Percentiles rank a stretch among this genome's conserved stretches.
phyloP scores from a whole-genome alignment of 2,797 vertebrate genomes.

The Schizopygopsis malacanthus region DNA sequence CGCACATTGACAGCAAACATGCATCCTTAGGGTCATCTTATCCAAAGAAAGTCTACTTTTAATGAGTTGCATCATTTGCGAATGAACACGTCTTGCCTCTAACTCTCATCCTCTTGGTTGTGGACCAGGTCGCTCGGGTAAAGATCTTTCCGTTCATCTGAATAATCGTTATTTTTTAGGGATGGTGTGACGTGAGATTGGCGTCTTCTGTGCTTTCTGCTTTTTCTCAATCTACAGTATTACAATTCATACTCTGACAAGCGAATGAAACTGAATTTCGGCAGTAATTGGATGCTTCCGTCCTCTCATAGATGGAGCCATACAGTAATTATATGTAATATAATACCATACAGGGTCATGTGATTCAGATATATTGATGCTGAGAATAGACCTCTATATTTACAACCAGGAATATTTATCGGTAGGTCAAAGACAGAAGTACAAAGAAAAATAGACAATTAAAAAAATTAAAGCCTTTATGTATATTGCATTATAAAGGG shows the following conservation, averaged over 20 bases:
- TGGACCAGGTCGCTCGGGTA: background rate
- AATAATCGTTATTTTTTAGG: background rate
- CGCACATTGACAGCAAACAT: conserved; percentile 5
- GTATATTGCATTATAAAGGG: no score
- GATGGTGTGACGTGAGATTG: background rate
- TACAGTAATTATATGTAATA: conserved; percentile 12
- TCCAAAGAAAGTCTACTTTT: conserved; percentile 26
- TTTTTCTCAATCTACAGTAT: background rate
- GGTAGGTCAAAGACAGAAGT: conserved; percentile 64
- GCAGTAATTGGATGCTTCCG: conserved; percentile 17
- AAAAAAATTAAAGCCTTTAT: background rate
- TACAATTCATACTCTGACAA: conserved; percentile 9
- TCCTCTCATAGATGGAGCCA: background rate
- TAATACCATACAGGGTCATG: conserved; percentile 11
- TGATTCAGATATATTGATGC: conserved; percentile 28
- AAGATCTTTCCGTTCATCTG: background rate
- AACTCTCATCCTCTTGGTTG: background rate
- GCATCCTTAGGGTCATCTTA: conserved; percentile 25
- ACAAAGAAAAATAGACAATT: conserved; percentile 55
- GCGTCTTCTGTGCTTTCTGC: background rate
- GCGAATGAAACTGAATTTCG: conserved; percentile 5
- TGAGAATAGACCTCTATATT: background rate
- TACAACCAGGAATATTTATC: conserved; percentile 43
- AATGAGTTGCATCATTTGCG: conserved; percentile 35
- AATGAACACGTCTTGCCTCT: conserved; percentile 2